Base-by-base conservation (phyloP, 2,888 invertebrate species). In the Nephrotoma guestfalica region DNA sequence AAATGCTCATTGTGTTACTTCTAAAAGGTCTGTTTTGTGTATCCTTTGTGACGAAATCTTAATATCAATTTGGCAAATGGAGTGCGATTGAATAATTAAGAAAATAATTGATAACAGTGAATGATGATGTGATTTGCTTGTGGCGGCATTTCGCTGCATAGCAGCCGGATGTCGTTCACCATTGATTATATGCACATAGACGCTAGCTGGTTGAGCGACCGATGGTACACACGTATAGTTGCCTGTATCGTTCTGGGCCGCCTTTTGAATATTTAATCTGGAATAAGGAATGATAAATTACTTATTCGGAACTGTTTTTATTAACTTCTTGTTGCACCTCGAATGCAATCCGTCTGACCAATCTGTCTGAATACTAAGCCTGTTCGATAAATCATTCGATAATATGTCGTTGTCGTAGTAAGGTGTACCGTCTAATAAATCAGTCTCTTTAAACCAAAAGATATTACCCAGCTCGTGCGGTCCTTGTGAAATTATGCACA, bases 161-260 rank as follows among this genome's bases (percentile, higher is more conserved):
- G 96, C 97, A 88, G 97, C 97, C 90, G 97, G 96, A 91, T 96
- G 96, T 85, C 71, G 51, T 86, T 45, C 40, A 96, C 97, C 97
- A 92, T 96, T 97, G 91, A 97, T 96, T 90, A 97, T 96, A 92
- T 97, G 97, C 89, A 97, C 96, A 90, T 96, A 96, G 90, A 97
- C 96, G 89, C 96, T 96, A 87, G 97, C 95, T 86, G 95, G 94
- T 89, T 95, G 95, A 86, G 97, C 96, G 92, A 96, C 95, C 86
- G 97, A 97, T 43, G 97, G 97, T 88, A 96, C 95, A 89, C 97
- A 97, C 90, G 97, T 96, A 92, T 97, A 97, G 92, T 97, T 97
- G 88, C 97, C 97, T 88, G 96, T 96, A 92, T 97, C 97, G 87
- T 94, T 93, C 86, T 95, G 94, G 90, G 94, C 93, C 86, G 96